A percentile compares a stretch with the other conserved stretches of the same genome.
Evolutionary conservation across 1,140 invertebrate species (phyloP).

Genomic region (Delia radicum): DNA sequence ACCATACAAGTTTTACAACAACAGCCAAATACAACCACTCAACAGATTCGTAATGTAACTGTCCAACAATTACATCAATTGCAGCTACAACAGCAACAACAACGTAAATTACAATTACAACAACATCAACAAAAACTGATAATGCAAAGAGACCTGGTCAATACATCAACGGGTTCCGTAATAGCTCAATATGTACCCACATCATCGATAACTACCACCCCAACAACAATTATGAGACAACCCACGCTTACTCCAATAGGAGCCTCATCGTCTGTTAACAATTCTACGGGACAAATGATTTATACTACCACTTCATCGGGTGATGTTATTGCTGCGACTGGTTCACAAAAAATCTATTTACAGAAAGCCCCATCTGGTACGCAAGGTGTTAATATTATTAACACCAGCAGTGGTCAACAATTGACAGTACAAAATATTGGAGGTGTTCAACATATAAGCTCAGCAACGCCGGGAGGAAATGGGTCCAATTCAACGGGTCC

Average conservation of each 20-base stretch:
- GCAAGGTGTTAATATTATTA: conserved; percentile 48
- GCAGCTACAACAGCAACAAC: conserved; percentile 32
- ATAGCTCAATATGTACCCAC: conserved; percentile 35
- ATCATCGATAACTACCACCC: conserved; percentile 13
- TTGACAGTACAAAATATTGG: conserved; percentile 50
- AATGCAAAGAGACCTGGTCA: conserved; percentile 43
- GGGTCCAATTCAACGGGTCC: conserved; percentile 32
- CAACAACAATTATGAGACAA: conserved; percentile 25
- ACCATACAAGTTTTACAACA: conserved; percentile 8
- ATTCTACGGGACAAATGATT: conserved; percentile 40
- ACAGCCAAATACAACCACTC: conserved; percentile 38
- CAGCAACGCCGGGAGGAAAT: conserved; percentile 23
- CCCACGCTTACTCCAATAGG: conserved; percentile 46
- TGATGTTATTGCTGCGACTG: conserved; percentile 36
- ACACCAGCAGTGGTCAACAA: conserved; percentile 49
- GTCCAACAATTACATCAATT: conserved; percentile 39
- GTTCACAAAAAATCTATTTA: conserved; percentile 39
- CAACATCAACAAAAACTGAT: conserved; percentile 40
- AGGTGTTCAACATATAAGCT: conserved; percentile 29
- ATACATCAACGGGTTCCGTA: conserved; percentile 26
- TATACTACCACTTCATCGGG: conserved; percentile 49
- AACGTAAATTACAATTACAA: conserved; percentile 25
- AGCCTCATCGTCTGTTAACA: conserved; percentile 37
- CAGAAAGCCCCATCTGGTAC: conserved; percentile 27
- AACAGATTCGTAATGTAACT: conserved; percentile 43